These are phyloP conservation scores for Phthorimaea operculella DNA, from an alignment of 1,140 invertebrate species.

Conservation along the genomic window DNA sequence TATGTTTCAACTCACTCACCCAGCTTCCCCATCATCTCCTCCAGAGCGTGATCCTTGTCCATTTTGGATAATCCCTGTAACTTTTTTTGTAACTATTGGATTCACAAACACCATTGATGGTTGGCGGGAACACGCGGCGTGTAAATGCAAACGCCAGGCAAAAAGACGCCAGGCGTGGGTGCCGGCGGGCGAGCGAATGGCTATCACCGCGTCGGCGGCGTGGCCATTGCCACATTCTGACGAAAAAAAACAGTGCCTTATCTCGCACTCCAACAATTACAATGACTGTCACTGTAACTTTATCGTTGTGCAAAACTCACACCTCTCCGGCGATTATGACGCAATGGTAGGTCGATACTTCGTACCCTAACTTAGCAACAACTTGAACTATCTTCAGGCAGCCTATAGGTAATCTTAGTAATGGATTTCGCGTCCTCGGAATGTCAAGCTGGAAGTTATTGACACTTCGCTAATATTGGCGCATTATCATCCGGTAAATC, in stretches of 20 bases:
- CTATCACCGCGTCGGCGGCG: slow-evolving; percentile 32
- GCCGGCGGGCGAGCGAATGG: slow-evolving; percentile 58
- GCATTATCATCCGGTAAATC: too few species aligned
- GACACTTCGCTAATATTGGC: too few species aligned
- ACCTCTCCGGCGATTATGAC: background rate
- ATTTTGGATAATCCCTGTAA: slow-evolving; percentile 39
- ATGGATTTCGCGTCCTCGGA: too few species aligned
- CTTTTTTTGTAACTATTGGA: slow-evolving; percentile 30
- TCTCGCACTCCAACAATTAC: slow-evolving; percentile 17
- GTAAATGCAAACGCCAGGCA: slow-evolving; percentile 11
- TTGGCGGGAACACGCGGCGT: slow-evolving; percentile 24
- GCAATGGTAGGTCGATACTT: too few species aligned
- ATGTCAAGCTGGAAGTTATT: too few species aligned
- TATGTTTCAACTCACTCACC: slow-evolving; percentile 69
- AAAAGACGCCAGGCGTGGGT: slow-evolving; percentile 37
- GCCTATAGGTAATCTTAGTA: too few species aligned
- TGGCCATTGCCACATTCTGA: slow-evolving; percentile 44
- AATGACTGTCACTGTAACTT: too few species aligned
- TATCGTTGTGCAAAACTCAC: slow-evolving; percentile 4
- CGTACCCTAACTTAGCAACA: too few species aligned
- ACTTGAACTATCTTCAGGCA: too few species aligned
- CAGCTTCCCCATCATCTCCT: slow-evolving; percentile 75
- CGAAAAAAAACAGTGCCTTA: slow-evolving; percentile 47
- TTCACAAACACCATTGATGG: slow-evolving; percentile 49
- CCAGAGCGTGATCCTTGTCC: slow-evolving; percentile 73